Evolutionary conservation across 1,140 invertebrate species (phyloP).

Genomic region (Leptonema lineaticorne): DNA sequence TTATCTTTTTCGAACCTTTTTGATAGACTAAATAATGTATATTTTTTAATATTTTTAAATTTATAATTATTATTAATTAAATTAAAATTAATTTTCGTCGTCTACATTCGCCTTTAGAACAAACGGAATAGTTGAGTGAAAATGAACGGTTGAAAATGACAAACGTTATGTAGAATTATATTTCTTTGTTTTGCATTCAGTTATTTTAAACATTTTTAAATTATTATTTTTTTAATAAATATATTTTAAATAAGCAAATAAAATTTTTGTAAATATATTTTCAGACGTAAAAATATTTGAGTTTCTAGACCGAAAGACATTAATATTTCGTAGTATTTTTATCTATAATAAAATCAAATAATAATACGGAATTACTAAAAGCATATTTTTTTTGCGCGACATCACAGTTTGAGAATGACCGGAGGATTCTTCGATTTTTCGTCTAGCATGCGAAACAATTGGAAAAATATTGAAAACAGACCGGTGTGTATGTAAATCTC

Average conservation of each 20-base stretch:
- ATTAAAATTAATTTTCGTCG: no score
- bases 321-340: not conserved
- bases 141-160: no score
- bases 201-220: no score
- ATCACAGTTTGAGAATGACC: not conserved
- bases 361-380: no score
- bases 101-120: no score
- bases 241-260: no score
- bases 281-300: not conserved
- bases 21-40: not conserved
- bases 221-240: no score
- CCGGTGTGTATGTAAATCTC: not conserved
- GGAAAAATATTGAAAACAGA: not conserved
- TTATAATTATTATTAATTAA: no score
- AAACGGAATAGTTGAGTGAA: no score
- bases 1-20: not conserved
- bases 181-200: no score
- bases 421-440: not conserved
- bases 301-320: not conserved
- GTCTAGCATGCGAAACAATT: not conserved
- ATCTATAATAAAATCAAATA: not conserved
- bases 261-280: not conserved
- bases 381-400: not conserved
- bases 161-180: no score
- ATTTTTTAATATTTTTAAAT: not conserved